These are phyloP conservation scores for Tetanocera ferruginea DNA, from an alignment of 2,888 invertebrate genomes.

Conservation along the genomic window DNA sequence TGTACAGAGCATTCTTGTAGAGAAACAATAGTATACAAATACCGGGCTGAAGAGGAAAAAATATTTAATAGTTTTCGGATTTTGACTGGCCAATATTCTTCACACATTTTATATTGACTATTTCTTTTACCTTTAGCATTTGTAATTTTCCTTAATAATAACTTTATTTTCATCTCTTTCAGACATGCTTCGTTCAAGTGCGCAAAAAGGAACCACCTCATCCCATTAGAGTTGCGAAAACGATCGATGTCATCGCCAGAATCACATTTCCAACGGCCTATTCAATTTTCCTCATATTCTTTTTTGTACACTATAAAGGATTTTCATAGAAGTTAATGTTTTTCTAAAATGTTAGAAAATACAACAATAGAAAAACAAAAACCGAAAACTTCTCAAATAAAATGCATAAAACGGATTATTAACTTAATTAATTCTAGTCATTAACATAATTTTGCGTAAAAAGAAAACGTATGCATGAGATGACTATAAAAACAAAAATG, in stretches of 20 bases:
- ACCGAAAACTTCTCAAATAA: conserved; percentile 36
- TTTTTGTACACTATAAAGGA: conserved; percentile 95
- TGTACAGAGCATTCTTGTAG: too few relatives aligned
- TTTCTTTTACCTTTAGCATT: too few relatives aligned
- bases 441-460: background rate
- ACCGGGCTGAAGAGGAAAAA: too few relatives aligned
- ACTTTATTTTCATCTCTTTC: conserved; percentile 62
- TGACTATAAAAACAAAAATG: conserved; percentile 41
- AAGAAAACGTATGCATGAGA: background rate
- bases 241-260: conserved; percentile 93
- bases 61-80: too few relatives aligned
- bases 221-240: conserved; percentile 93
- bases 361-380: conserved; percentile 52
- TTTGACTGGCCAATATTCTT: too few relatives aligned
- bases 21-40: too few relatives aligned
- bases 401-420: conserved; percentile 5
- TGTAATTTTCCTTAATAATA: too few relatives aligned
- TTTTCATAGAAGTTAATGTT: conserved; percentile 70
- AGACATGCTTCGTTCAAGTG: conserved; percentile 87
- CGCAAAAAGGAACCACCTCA: conserved; percentile 93
- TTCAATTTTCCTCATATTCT: conserved; percentile 93
- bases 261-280: conserved; percentile 95
- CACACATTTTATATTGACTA: too few relatives aligned
- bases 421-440: conserved; percentile 18
- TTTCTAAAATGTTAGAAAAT: conserved; percentile 39